Evolutionary conservation across 2,888 invertebrate genomes (phyloP), one percentile per base, ranked within the genome.

Genomic region (Syrista parreyssii): DNA sequence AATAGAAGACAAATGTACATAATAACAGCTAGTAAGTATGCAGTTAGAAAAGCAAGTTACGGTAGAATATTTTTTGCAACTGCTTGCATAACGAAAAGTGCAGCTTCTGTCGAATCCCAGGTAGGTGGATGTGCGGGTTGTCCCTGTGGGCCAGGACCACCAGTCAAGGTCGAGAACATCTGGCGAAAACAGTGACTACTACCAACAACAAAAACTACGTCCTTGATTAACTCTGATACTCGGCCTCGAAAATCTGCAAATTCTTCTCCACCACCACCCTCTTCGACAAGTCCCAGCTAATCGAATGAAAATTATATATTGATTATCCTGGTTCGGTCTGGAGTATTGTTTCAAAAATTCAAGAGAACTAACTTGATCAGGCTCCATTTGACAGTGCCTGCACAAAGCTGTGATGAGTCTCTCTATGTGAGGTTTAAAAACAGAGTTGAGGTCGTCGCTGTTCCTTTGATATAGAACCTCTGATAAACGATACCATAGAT

Each of bases 181-280:
- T 98, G 97, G 77, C 96, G 94, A 91, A 99, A 98, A 90, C 98
- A 98, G 55, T 96, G 95, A 80, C 96, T 96, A 40, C 98, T 98
- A 1, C 98, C 98, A 81, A 99, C 96, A 77, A 99, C 97, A 92
- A 99, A 99, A 71, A 98, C 97, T 73, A 99, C 97, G 90, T 99
- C 99, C 91, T 98, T 98, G 82, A 99, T 96, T 78, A 99, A 93
- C 89, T 99, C 99, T 40, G 96, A 96, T 31, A 98, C 98, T 89
- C 97, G 95, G 84, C 94, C 92, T 82, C 99, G 94, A 92, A 97
- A 97, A 84, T 96, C 96, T 78, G 94, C 94, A 94, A 98, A 93
- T 92, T 97, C 94, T 82, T 94, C 94, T 0, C 92, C 92, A 34
- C 94, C 93, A 80, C 93, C 93, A 3, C 88, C 90, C 80, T 91